Evolutionary conservation across 2,797 vertebrate genomes (phyloP), one percentile per base, ranked within the genome.

Genomic region (Brachymystax lenok): DNA sequence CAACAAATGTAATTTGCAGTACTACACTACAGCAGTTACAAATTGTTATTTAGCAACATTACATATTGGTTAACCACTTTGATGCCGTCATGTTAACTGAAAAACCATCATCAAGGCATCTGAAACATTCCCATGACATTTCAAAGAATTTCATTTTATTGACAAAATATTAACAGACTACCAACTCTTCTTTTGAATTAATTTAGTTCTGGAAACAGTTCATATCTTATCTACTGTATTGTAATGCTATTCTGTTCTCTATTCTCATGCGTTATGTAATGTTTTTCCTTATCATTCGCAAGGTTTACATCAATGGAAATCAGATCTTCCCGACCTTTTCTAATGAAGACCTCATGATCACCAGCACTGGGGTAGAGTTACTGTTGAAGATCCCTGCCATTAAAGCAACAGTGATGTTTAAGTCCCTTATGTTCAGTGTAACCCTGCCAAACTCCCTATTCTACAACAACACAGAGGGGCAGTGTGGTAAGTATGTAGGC

Each of bases 401-500:
- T 59, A 52, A 89, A 0, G 92, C 91, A 13, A 75, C 90, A 4
- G 76, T 98, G 85, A 79, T 51, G 16, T 97, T 95, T 86, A 95
- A 93, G 0, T 95, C 95, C 56, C 79, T 97, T 50, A 63, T 85
- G 64, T 98, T 96, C 88, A 86, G 77, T 2, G 40, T 99, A 77
- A 85, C 82, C 17, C 75, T 99, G 83, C 94, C 96, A 0, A 92
- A 87, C 88, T 80, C 74, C 1, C 81, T 81, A n/a, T 98, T 98
- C 78, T 82, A 94, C 69, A 83, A 91, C 84, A 99, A 99, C 85
- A 98, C 97, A 46, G 93, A 96, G 71, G 98, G 98, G 87, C 98
- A 97, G 73, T 99, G 98, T 77, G 98, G 98, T 99, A 84, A 92
- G 93, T 4, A 30, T 21, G 3, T 4, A 51, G 21, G 17, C 24